These are phyloP conservation scores for Gymnogyps californianus DNA, from an alignment of 2,113 vertebrate species.

Conservation along the genomic window DNA sequence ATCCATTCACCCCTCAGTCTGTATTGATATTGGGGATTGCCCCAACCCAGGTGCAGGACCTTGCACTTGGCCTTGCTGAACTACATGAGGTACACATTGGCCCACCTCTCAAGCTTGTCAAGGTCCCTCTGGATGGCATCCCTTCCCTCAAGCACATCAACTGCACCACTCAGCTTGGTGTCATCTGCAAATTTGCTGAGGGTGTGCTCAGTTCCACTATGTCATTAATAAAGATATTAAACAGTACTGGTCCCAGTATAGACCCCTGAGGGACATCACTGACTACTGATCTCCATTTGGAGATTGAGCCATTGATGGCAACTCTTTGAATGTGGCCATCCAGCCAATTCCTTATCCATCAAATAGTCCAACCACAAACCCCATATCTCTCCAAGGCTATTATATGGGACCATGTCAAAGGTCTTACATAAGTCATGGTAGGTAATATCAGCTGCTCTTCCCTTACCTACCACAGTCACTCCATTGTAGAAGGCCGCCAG, in stretches of 20 bases:
- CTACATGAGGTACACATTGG: neutral
- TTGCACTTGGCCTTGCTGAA: neutral
- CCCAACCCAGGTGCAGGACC: neutral
- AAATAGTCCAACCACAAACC: neutral
- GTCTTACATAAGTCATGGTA: neutral
- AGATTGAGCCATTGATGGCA: neutral
- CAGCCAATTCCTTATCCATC: neutral
- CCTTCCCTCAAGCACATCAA: neutral
- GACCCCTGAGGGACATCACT: neutral
- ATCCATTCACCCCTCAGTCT: neutral
- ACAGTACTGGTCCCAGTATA: neutral
- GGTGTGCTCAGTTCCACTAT: neutral
- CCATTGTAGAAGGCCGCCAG: rapidly evolving
- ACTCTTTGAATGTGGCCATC: neutral
- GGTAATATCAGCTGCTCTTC: neutral
- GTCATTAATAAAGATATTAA: neutral
- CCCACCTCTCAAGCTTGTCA: neutral
- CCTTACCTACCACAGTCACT: neutral
- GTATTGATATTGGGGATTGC: neutral
- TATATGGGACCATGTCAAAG: neutral
- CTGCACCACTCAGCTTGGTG: neutral
- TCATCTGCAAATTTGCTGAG: neutral
- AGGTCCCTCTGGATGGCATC: neutral
- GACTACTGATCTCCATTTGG: neutral
- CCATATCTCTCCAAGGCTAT: rapidly evolving